Base-by-base conservation (phyloP, 2,888 invertebrate genomes). In the Muscina levida region DNA sequence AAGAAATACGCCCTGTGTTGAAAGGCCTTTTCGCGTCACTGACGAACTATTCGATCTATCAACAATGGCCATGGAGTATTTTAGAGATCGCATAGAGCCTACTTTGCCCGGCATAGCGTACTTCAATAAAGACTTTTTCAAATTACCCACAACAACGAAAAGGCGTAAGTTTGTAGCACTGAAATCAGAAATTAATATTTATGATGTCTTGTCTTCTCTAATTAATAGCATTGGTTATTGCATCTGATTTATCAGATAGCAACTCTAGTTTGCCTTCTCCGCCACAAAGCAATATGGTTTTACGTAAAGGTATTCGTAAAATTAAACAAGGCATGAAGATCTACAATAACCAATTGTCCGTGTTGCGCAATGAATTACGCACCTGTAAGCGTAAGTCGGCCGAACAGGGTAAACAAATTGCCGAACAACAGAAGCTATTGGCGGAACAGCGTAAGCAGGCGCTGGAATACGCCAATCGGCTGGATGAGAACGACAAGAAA, bases 11-110 rank as follows among this genome's bases (percentile, higher is more conserved):
- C 94, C 95, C 26, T 96, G 95, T 89, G 91, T 97, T 85, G 95
- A 95, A 83, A 93, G 97, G 87, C 97, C 97, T 57, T 97, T 96
- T 91, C 97, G 97, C 91, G 96, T 98, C 79, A 97, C 97, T 8
- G 97, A 97, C 91, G 97, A 98, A 90, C 92, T 98, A 75, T 97
- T 97, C 91, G 98, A 98, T 91, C 92, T 98, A 83, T 97, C 97
- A 46, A 97, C 97, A 46, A 98, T 98, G 98, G 98, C 98, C 42
- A 97, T 98, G 97, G 98, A 98, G 91, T 97, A 97, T 91, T 98
- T 98, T 91, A 97, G 97, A 90, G 97, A 98, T 90, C 95, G 95
- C 86, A 96, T 98, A 88, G 97, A 97, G 90, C 96, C 97, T 6
- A 94, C 94, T 84, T 92, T 97, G 87, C 97, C 97, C 44, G 96